These are phyloP conservation scores for Gerris buenoi DNA, from an alignment of 1,140 invertebrate genomes.

Conservation along the genomic window DNA sequence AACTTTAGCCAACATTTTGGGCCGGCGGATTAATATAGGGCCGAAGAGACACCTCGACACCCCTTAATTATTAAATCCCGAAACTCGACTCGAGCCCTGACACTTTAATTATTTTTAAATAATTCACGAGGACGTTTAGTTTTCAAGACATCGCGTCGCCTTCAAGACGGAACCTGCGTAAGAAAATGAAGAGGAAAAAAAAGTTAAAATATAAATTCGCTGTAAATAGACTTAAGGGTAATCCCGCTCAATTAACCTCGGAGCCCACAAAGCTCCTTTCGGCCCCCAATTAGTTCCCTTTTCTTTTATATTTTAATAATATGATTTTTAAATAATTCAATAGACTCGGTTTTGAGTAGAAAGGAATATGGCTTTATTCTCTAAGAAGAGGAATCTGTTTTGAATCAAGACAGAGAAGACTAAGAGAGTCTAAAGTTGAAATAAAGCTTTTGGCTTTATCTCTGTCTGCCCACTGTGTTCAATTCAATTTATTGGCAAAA, in stretches of 20 bases:
- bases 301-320: not conserved
- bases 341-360: too few relatives aligned
- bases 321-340: not conserved
- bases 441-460: too few relatives aligned
- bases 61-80: not conserved
- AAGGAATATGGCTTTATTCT: too few relatives aligned
- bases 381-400: too few relatives aligned
- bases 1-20: not conserved
- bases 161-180: too few relatives aligned
- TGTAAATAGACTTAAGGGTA: not conserved
- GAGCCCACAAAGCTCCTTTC: not conserved
- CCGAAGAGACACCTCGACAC: not conserved
- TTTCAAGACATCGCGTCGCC: not conserved
- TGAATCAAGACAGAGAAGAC: too few relatives aligned
- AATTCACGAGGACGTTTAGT: not conserved
- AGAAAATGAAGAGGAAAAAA: too few relatives aligned
- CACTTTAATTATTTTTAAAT: not conserved
- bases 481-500: too few relatives aligned
- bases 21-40: not conserved
- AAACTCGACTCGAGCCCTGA: not conserved
- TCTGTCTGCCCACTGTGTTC: too few relatives aligned
- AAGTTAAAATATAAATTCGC: not conserved
- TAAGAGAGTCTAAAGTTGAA: too few relatives aligned
- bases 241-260: not conserved
- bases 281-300: not conserved